Evolutionary conservation across 2,113 vertebrate genomes (phyloP).

Genomic region (Empidonax alnorum): DNA sequence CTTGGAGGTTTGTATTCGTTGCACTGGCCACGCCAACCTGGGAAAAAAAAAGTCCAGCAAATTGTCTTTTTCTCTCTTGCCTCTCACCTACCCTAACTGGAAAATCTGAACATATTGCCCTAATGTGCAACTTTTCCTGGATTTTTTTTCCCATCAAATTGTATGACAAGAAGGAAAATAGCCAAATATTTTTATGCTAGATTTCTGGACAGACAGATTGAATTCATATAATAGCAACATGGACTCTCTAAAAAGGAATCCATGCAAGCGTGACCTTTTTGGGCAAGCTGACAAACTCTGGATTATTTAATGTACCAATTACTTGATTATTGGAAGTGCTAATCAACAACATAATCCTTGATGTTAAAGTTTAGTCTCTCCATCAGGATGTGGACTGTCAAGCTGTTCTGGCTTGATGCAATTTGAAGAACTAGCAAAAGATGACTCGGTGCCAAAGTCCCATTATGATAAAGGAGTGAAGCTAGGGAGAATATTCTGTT

Average conservation of each 20-base stretch:
- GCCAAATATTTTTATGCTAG: constrained; percentile 30
- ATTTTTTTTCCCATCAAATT: constrained; percentile 39
- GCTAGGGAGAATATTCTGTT: not conserved
- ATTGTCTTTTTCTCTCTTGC: not conserved
- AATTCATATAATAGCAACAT: constrained; percentile 1
- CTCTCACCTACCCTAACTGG: not conserved
- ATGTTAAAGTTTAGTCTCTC: constrained; percentile 42
- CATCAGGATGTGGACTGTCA: constrained; percentile 8
- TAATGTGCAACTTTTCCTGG: constrained; percentile 6
- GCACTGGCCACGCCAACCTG: not conserved
- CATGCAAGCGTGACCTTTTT: not conserved
- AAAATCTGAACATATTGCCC: not conserved
- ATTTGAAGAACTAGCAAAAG: constrained; percentile 17
- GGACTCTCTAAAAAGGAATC: constrained; percentile 10
- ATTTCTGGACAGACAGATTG: constrained; percentile 45
- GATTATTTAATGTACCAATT: constrained; percentile 47
- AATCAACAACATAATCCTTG: constrained; percentile 35
- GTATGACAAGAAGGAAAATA: constrained; percentile 45
- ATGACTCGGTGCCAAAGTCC: not conserved
- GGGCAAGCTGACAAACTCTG: not conserved
- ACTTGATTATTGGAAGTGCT: constrained; percentile 58
- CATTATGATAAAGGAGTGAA: not conserved
- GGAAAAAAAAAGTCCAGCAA: not conserved
- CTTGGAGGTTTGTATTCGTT: not conserved
- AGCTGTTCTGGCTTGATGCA: not conserved